Percentiles rank a stretch among this genome's conserved stretches.
Evolutionary conservation across 2,888 invertebrate genomes (phyloP).

Genomic region (Brachypterus glaber): DNA sequence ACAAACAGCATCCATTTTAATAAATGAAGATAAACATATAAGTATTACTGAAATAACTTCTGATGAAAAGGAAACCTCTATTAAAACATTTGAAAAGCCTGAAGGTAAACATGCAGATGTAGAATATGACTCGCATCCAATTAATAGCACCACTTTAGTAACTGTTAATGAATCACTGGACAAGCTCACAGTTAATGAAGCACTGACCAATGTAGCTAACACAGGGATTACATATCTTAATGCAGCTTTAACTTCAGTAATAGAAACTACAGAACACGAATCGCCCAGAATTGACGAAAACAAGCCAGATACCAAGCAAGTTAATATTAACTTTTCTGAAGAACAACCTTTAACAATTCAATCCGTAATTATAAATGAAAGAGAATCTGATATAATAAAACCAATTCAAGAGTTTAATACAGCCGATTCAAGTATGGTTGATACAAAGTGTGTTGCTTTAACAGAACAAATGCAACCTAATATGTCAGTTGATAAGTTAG

Average conservation of each 20-base stretch:
- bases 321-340: conserved; percentile 38
- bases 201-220: conserved; percentile 33
- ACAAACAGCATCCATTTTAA: conserved; percentile 38
- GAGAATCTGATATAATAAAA: conserved; percentile 37
- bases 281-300: conserved; percentile 26
- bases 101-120: conserved; percentile 33
- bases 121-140: conserved; percentile 38
- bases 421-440: conserved; percentile 26
- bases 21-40: conserved; percentile 40
- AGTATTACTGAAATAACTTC: conserved; percentile 43
- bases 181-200: conserved; percentile 33
- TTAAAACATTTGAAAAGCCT: conserved; percentile 34
- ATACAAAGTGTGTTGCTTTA: conserved; percentile 34
- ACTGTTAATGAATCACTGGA: conserved; percentile 37
- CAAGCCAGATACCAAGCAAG: conserved; percentile 37
- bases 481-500: conserved; percentile 18
- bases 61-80: conserved; percentile 42
- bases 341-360: conserved; percentile 40
- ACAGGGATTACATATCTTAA: conserved; percentile 35
- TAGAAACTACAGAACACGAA: conserved; percentile 41
- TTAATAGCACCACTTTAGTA: conserved; percentile 44
- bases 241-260: conserved; percentile 40
- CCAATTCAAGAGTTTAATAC: conserved; percentile 16
- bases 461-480: conserved; percentile 22
- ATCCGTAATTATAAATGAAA: conserved; percentile 43